A percentile compares a stretch with the other conserved stretches of the same genome.
phyloP scores from a whole-genome alignment of 1,140 invertebrate genomes.

The Lethrus apterus region DNA sequence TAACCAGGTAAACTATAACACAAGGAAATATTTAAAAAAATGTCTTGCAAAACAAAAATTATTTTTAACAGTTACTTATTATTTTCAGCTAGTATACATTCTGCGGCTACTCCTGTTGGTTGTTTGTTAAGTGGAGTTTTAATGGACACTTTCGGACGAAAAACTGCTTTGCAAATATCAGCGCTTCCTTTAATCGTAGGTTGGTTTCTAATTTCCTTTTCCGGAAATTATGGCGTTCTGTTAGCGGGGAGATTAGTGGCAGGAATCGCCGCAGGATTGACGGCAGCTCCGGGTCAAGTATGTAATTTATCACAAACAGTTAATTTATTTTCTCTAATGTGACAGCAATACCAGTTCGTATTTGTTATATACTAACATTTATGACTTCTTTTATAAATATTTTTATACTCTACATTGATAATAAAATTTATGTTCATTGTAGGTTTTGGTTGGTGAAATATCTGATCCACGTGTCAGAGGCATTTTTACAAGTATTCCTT shows the following conservation, averaged over 20 bases:
- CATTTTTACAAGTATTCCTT: conserved; percentile 55
- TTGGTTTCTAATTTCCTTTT: conserved; percentile 57
- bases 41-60: background rate
- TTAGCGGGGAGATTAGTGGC: conserved; percentile 58
- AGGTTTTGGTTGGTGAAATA: conserved; percentile 67
- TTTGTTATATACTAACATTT: conserved; percentile 2
- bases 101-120: conserved; percentile 63
- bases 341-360: background rate
- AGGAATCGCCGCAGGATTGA: conserved; percentile 60
- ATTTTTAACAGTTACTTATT: too few relatives aligned
- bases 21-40: background rate
- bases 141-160: conserved; percentile 61
- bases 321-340: background rate
- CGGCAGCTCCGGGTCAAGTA: conserved; percentile 61
- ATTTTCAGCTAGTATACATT: conserved; percentile 61
- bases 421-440: conserved; percentile 15
- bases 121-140: conserved; percentile 62
- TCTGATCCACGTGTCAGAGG: conserved; percentile 60
- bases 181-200: conserved; percentile 61
- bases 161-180: conserved; percentile 57
- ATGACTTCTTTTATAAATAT: background rate
- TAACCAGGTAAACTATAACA: background rate
- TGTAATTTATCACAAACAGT: too few relatives aligned
- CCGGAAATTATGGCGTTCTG: conserved; percentile 49
- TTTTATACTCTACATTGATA: background rate